These are phyloP conservation scores for Lethenteron camtschaticum DNA, from an alignment of 2,113 vertebrate species.

Conservation along the genomic window DNA sequence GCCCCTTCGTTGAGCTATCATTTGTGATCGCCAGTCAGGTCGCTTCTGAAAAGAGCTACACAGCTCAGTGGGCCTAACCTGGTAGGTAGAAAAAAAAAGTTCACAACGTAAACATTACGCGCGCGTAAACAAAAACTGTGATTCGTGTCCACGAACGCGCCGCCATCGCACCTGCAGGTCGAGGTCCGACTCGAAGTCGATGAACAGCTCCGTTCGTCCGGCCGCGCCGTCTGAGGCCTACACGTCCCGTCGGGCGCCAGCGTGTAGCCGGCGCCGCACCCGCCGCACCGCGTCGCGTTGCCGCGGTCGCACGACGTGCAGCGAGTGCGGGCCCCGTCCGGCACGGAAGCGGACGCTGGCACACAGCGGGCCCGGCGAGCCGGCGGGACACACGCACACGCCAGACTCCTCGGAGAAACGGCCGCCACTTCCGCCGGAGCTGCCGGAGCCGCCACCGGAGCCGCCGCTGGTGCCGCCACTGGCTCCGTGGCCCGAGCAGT, in stretches of 20 bases:
- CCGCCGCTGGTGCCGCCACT: neutral
- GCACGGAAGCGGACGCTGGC: slow-evolving; percentile 2
- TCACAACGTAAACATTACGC: neutral
- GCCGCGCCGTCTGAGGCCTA: neutral
- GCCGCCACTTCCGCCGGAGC: neutral
- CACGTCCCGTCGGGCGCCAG: neutral
- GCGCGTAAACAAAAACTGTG: slow-evolving; percentile 14
- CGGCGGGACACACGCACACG: neutral
- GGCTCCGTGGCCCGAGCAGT: slow-evolving; percentile 2
- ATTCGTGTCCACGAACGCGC: no score
- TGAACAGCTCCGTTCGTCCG: neutral
- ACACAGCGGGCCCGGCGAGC: neutral
- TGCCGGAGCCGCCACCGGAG: neutral
- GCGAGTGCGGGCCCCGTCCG: neutral
- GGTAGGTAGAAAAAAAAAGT: no score
- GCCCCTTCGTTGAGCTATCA: no score
- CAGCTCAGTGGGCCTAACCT: no score
- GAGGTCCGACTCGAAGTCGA: neutral
- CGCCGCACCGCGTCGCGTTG: neutral
- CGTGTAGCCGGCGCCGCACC: neutral
- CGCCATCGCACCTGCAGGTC: neutral
- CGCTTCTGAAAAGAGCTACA: no score
- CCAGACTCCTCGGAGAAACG: neutral
- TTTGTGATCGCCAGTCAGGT: no score
- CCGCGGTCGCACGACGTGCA: neutral